Evolutionary conservation across 2,113 vertebrate species (phyloP).

Genomic region (Vimba vimba): DNA sequence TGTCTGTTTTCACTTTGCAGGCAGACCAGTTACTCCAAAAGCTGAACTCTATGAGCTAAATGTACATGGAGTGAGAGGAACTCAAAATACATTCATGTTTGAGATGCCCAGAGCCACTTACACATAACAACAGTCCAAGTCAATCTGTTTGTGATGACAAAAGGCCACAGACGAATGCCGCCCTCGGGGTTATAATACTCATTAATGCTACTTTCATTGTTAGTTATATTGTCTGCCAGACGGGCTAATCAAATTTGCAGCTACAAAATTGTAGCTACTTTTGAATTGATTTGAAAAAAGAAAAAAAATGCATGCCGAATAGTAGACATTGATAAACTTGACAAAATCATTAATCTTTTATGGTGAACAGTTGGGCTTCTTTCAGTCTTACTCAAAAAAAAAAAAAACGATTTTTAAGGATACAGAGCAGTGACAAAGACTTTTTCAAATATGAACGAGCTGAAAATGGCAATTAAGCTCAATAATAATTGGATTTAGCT

Average conservation of each 20-base stretch:
- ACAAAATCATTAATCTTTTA: conserved; percentile 15
- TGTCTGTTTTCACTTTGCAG: conserved; percentile 54
- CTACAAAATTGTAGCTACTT: not conserved
- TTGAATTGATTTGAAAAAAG: not conserved
- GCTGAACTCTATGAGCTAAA: conserved; percentile 71
- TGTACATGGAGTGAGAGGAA: conserved; percentile 44
- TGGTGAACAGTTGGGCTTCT: not conserved
- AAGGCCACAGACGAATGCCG: conserved; percentile 36
- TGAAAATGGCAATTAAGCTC: not conserved
- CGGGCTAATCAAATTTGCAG: conserved; percentile 21
- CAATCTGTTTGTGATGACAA: conserved; percentile 23
- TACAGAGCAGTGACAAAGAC: not conserved
- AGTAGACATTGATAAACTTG: not conserved
- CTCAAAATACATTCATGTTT: not conserved
- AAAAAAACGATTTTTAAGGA: not conserved
- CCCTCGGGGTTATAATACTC: conserved; percentile 24
- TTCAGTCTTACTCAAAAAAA: not conserved
- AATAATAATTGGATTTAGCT: not conserved
- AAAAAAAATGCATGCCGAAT: not conserved
- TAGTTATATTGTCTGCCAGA: not conserved
- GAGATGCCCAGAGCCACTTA: conserved; percentile 3
- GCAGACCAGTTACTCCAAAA: conserved; percentile 75
- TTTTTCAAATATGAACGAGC: conserved; percentile 14
- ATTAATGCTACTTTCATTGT: conserved; percentile 19
- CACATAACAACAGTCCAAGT: conserved; percentile 23